Evolutionary conservation across 2,888 invertebrate species (phyloP).

Genomic region (Napeogenes sylphis): DNA sequence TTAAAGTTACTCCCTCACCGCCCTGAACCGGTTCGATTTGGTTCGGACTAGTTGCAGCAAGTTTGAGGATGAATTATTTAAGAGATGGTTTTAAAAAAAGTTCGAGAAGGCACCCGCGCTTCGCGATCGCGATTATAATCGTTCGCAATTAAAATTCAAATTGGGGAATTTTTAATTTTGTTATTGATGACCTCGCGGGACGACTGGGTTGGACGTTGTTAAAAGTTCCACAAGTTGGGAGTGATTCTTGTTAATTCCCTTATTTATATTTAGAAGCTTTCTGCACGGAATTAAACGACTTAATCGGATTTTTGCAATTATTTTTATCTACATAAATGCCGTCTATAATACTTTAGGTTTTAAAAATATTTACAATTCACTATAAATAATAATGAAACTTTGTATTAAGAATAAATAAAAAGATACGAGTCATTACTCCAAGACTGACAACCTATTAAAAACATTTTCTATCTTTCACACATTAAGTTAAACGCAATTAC

Average conservation of each 20-base stretch:
- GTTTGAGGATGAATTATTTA: constrained; percentile 67
- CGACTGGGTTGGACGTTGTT: constrained; percentile 65
- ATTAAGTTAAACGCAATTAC: not conserved
- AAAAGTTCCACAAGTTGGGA: constrained; percentile 60
- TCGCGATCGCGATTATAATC: constrained; percentile 73
- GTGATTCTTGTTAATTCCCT: constrained; percentile 55
- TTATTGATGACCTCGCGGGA: constrained; percentile 72
- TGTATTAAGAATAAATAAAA: too few species aligned
- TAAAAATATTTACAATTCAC: too few species aligned
- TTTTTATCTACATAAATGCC: not conserved
- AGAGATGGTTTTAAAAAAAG: constrained; percentile 55
- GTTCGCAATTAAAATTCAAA: constrained; percentile 76
- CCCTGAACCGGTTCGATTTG: constrained; percentile 48
- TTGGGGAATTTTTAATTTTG: constrained; percentile 76
- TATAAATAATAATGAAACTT: too few species aligned
- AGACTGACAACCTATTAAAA: not conserved
- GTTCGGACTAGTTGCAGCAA: constrained; percentile 58
- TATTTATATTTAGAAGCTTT: constrained; percentile 46
- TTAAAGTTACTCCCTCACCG: constrained; percentile 69
- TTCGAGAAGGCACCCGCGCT: constrained; percentile 58
- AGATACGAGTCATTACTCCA: not conserved
- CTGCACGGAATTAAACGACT: constrained; percentile 25
- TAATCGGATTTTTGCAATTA: constrained; percentile 20
- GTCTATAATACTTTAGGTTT: too few species aligned
- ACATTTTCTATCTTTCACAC: not conserved